These are phyloP conservation scores for Tetrax tetrax DNA, from an alignment of 2,113 vertebrate genomes.

Conservation along the genomic window DNA sequence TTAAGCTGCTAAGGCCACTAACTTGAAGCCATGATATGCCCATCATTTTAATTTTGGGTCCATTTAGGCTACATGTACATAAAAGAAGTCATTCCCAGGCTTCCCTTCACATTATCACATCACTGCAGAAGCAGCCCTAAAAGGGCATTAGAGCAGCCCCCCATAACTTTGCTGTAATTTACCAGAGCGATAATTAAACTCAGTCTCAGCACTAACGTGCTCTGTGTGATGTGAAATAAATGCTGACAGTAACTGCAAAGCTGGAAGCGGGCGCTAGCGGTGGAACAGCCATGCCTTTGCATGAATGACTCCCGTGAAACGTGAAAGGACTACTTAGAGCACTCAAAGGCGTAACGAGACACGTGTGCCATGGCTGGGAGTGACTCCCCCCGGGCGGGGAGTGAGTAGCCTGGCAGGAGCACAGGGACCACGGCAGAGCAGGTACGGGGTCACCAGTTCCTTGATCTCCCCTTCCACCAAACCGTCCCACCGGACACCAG, in stretches of 20 bases:
- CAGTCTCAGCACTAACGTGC: not conserved
- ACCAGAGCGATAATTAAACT: not conserved
- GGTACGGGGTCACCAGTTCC: not conserved
- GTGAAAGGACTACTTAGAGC: not conserved
- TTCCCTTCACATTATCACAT: not conserved
- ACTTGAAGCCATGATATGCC: not conserved
- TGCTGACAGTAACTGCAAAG: not conserved
- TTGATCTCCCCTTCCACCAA: not conserved
- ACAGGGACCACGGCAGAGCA: not conserved
- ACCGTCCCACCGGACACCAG: rapidly evolving
- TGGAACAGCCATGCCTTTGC: rapidly evolving
- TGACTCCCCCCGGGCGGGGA: too few species aligned
- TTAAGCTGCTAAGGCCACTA: not conserved
- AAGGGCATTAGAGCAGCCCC: not conserved
- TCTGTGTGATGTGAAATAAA: not conserved
- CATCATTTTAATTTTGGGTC: slow-evolving; percentile 24
- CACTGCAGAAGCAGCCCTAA: not conserved
- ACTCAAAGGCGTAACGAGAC: not conserved
- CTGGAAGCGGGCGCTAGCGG: not conserved
- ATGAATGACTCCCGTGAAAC: too few species aligned
- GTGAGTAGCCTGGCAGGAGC: not conserved
- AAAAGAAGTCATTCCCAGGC: not conserved
- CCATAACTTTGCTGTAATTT: not conserved
- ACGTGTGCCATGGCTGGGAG: not conserved
- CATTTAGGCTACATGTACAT: not conserved